Evolutionary conservation across 1,140 invertebrate genomes (phyloP), one percentile per base, ranked within the genome.

Genomic region (Drosophila ananassae): DNA sequence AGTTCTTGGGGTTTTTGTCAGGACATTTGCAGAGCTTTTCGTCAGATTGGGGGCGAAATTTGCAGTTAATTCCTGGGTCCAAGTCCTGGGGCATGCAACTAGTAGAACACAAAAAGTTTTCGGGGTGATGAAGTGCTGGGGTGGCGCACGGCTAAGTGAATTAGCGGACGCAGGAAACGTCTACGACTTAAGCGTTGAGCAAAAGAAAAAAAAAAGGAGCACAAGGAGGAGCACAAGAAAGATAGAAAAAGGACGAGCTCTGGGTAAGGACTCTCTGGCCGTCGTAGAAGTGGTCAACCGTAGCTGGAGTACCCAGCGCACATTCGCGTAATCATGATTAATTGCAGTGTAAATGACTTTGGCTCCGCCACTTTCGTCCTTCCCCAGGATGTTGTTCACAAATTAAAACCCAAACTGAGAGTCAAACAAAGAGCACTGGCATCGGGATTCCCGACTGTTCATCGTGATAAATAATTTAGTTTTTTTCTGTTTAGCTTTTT

Each of bases 281-380:
- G 22, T 21, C 9, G 13, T 12, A 21, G 63, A 34, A 48, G 52
- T 66, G 47, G 37, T 30, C 41, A 50, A 9, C 22, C 54, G 48
- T 32, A 8, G 52, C 21, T 21, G 13, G 32, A 39, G 10, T 47
- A 32, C 50, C 32, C 28, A 17, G 41, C 17, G 24, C 44, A 59
- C 55, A 69, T 57, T 59, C 79, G 60, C 82, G 78, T 87, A 87
- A 87, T 87, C 83, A 87, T 87, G 83, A 87, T 87, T 87, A 87
- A 87, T 87, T 85, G 81, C 80, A 84, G 83, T 71, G 79, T 85
- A 87, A 87, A 87, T 87, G 81, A 87, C 78, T 77, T 62, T 24
- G 62, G 51, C 66, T 13, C n/a, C 41, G 41, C 41, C 7, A 13
- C 39, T 13, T 22, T 5, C 5, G 44, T 47, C 44, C 44, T 47